Evolutionary conservation across 2,888 invertebrate genomes (phyloP).

Genomic region (Tetrapedia diversipes): DNA sequence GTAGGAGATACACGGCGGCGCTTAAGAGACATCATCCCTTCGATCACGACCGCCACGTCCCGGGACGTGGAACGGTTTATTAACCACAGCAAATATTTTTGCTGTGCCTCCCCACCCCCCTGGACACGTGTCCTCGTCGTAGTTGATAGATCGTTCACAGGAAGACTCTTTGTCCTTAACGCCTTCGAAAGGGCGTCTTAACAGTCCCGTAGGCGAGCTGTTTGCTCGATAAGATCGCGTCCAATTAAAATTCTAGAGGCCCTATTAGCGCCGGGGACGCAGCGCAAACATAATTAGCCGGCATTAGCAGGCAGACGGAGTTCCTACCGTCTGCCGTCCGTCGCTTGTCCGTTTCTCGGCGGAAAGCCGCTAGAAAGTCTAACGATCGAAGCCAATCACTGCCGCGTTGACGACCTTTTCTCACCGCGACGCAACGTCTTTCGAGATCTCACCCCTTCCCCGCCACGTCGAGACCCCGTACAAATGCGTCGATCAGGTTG

Average conservation of each 20-base stretch:
- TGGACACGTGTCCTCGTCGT: conserved; percentile 3
- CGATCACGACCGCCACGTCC: background rate
- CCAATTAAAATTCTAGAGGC: conserved; percentile 41
- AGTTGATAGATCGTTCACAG: conserved; percentile 16
- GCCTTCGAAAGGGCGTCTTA: background rate
- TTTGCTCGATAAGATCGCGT: conserved; percentile 24
- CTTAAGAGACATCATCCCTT: background rate
- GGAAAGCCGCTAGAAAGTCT: conserved; percentile 40
- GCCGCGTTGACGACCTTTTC: conserved; percentile 13
- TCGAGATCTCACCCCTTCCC: background rate
- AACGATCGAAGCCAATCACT: conserved; percentile 32
- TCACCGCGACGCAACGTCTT: background rate
- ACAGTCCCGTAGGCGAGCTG: conserved; percentile 25
- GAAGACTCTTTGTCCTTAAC: background rate
- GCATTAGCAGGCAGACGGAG: conserved; percentile 66
- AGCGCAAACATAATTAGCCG: conserved; percentile 74
- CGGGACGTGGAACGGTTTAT: background rate
- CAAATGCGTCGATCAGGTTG: background rate
- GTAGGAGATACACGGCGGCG: background rate
- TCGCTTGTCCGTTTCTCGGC: conserved; percentile 45
- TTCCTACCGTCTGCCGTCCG: conserved; percentile 57
- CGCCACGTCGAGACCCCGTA: background rate
- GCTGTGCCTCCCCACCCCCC: too few species aligned
- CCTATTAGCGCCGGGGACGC: conserved; percentile 31
- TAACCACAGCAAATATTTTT: too few species aligned